phyloP scores from a whole-genome alignment of 2,797 vertebrate species.

The Graptemys geographica region DNA sequence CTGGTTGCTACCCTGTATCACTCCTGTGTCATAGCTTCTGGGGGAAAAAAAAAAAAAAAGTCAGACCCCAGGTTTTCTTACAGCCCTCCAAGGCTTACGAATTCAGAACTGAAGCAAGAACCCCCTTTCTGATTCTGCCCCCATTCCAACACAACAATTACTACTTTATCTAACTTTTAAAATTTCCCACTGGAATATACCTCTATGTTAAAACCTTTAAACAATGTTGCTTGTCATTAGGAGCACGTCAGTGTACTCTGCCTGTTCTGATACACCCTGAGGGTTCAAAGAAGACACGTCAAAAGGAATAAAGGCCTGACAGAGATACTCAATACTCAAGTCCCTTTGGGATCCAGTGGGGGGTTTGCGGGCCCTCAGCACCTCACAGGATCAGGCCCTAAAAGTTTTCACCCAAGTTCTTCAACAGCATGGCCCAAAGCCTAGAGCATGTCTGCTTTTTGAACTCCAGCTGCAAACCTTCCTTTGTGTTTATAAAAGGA shows the following conservation, averaged over 20 bases:
- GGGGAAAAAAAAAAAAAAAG: too few species aligned
- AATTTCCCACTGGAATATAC: background rate
- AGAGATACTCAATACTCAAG: background rate
- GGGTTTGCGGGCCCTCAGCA: rapidly evolving
- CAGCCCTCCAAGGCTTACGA: rapidly evolving
- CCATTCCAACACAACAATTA: background rate
- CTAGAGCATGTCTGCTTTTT: background rate
- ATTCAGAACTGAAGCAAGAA: background rate
- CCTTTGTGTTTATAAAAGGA: background rate
- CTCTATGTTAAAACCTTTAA: background rate
- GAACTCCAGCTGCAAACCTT: background rate
- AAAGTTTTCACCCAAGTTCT: background rate
- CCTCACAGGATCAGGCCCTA: background rate
- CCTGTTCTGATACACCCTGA: rapidly evolving
- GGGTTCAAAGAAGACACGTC: background rate
- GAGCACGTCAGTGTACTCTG: background rate
- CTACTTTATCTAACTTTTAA: rapidly evolving
- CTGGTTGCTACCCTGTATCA: rapidly evolving
- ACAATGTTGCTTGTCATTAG: rapidly evolving
- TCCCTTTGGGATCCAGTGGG: rapidly evolving
- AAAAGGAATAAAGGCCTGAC: background rate
- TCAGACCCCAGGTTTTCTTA: rapidly evolving
- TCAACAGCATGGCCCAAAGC: background rate
- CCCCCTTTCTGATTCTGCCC: background rate
- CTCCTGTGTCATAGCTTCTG: rapidly evolving